Evolutionary conservation across 1,140 invertebrate genomes (phyloP).

Genomic region (Batillaria attramentaria): DNA sequence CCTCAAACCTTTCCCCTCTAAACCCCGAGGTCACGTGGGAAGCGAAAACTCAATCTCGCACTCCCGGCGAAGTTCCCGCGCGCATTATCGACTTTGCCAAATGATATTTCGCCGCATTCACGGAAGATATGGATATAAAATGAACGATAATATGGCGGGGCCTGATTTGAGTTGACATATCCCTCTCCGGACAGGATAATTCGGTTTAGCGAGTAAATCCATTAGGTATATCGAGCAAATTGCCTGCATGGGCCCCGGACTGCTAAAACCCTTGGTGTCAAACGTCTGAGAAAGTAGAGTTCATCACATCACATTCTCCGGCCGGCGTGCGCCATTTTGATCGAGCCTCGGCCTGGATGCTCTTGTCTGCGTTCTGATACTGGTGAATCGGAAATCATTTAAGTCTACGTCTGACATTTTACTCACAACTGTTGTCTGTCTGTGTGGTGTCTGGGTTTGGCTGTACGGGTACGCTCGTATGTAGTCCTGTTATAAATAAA

Average conservation of each 20-base stretch:
- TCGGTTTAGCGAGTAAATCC: constrained; percentile 34
- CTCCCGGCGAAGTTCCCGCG: constrained; percentile 13
- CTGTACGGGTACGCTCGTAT: too few species aligned
- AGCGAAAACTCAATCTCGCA: constrained; percentile 38
- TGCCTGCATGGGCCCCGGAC: not conserved
- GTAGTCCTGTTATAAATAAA: too few species aligned
- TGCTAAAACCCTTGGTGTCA: constrained; percentile 3
- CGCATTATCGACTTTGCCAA: constrained; percentile 37
- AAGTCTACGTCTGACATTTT: too few species aligned
- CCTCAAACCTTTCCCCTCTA: not conserved
- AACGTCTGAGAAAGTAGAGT: constrained; percentile 9
- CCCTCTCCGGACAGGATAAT: constrained; percentile 34
- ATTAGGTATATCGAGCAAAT: constrained; percentile 38
- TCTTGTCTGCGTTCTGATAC: too few species aligned
- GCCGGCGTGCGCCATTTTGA: not conserved
- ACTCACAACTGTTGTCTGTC: too few species aligned
- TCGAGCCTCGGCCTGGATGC: too few species aligned
- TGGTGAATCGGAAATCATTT: too few species aligned
- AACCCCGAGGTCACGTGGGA: not conserved
- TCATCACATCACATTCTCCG: too few species aligned
- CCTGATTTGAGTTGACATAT: constrained; percentile 36
- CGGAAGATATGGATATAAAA: constrained; percentile 44
- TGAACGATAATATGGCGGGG: constrained; percentile 37
- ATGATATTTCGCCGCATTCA: constrained; percentile 39
- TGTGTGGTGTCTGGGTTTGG: too few species aligned